Base-by-base conservation (phyloP, 2,113 vertebrate genomes). In the Anolis carolinensis region DNA sequence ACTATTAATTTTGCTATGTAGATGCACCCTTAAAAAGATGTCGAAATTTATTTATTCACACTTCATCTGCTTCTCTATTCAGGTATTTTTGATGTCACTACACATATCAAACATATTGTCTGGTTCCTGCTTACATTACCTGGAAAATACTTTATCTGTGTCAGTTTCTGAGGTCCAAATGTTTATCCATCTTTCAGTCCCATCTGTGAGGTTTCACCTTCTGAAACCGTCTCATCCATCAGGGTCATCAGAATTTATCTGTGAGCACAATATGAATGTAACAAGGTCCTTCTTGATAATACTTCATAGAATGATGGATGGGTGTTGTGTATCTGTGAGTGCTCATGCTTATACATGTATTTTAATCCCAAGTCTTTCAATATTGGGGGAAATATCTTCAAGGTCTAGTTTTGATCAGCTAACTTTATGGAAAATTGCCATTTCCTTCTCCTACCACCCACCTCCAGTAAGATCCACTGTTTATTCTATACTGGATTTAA, bases 121-220 rank as follows among this genome's bases (percentile, higher is more conserved):
- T 81, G 63, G 55, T 86, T 81, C 30, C 79, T 81, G 59, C 70
- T 75, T 74, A 52, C 36, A 50, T 74, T 81, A 75, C 81, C 44
- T 13, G 71, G 55, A 50, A 74, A 75, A 63, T 55, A 86, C 23
- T 81, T 86, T 75, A 75, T 75, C 59, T 81, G 39, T 81, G 39
- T 86, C 78, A 81, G 39, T 13, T 86, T 81, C 71, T 75, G 70
- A 67, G 81, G 50, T 62, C 30, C 85, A 75, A 65, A 74, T 81
- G 79, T 86, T 81, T 70, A 86, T 81, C 70, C 81, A 86, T 39
- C 79, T 86, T 80, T 86, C 79, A 86, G 39, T 75, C n/a, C 85
- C 59, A 75, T 75, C 79, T 86, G 71, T 86, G 79, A 75, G 39
- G 70, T 32, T 81, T 86, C 79, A 86, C 71, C 71, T 86, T 36